Evolutionary conservation across 2,113 vertebrate genomes (phyloP).

Genomic region (Lagopus leucura): DNA sequence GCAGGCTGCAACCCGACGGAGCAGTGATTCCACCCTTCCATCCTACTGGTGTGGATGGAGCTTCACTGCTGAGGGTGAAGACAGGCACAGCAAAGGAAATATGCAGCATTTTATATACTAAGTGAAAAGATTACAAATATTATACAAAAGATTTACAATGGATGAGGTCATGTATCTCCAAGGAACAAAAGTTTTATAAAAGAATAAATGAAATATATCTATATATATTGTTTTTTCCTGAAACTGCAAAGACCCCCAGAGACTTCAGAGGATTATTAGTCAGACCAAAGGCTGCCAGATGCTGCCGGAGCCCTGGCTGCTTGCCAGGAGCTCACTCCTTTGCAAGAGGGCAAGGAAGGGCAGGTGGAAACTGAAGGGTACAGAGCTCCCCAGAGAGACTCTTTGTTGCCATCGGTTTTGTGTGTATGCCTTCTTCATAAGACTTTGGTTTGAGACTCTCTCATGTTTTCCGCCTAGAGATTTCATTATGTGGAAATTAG

Average conservation of each 20-base stretch:
- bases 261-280: constrained; percentile 11
- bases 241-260: constrained; percentile 7
- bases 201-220: background rate
- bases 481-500: background rate
- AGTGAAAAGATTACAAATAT: constrained; percentile 13
- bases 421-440: background rate
- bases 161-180: background rate
- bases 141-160: background rate
- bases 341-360: background rate
- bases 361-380: background rate
- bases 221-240: background rate
- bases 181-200: background rate
- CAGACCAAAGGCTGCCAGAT: constrained; percentile 25
- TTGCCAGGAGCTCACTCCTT: background rate
- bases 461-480: background rate
- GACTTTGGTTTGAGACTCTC: background rate
- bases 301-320: background rate
- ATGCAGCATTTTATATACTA: background rate
- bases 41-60: background rate
- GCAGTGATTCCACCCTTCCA: background rate
- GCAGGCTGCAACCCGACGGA: background rate
- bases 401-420: background rate
- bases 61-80: background rate
- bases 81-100: background rate
- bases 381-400: background rate